Evolutionary conservation across 2,113 vertebrate species (phyloP), one percentile per base, ranked within the genome.

Genomic region (Pelodiscus sinensis): DNA sequence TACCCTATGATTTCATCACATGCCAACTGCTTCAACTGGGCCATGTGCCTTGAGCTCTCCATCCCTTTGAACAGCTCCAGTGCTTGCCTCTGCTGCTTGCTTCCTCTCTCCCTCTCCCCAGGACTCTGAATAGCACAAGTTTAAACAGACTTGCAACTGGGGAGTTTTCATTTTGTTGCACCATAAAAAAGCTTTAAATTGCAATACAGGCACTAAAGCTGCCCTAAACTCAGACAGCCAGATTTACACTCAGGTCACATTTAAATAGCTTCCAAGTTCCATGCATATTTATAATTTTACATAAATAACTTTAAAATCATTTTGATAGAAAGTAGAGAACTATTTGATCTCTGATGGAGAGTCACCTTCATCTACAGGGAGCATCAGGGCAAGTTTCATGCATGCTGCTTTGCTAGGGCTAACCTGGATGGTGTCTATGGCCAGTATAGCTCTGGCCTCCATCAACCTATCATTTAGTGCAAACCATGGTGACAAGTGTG

Each of bases 31-130:
- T 82, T 85, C 75, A 87, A 77, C 24, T 62, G 52, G 58, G 9
- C 8, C 0, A 0, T 60, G 31, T 1, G 55, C 18, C 60, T 3
- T 2, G 8, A 35, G 10, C 52, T 71, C 60, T 57, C 50, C 38
- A 21, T 14, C 15, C 27, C 15, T 14, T 9, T 29, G 82, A 35
- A 38, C 0, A 38, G 54, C 6, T 18, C 35, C 79, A n/a, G 55
- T 1, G 14, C 35, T 2, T 27, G 29, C 5, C n/a, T 58, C 60
- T 77, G 54, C 60, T 35, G 31, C 71, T 14, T 25, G 38, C 10
- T 44, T 38, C 27, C 38, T 14, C 11, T 44, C 2, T 54, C 21
- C 19, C 15, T 54, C 18, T 73, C 29, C 15, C 22, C 65, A 90
- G 19, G 51, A 35, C 27, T 54, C 15, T 21, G 6, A 81, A 9